Base-by-base conservation (phyloP, 2,888 invertebrate species). In the Agapostemon virescens region DNA sequence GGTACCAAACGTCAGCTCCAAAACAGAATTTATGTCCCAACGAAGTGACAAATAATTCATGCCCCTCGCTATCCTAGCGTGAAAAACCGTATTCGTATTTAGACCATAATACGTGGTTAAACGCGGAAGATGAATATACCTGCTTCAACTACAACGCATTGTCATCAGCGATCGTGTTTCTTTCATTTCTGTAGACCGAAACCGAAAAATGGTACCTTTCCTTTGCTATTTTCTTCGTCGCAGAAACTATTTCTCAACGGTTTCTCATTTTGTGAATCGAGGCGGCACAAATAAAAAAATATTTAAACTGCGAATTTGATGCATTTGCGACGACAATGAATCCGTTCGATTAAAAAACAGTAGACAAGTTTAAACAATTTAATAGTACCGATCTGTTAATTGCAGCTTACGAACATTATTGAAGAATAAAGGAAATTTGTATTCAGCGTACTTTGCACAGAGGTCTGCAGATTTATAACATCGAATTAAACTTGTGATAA, bases 21-120 rank as follows among this genome's bases (percentile, higher is more conserved):
- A 85, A 85, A 75, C 76, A 72, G 78, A 83, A 86, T 86, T 87
- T 85, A 87, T 84, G 79, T 63, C 42, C 74, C 63, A 61, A 58
- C 74, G 49, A 79, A 81, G 74, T 82, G 82, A 73, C 84, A 77
- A 79, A 84, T 85, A 87, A 86, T 87, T 85, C 82, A 84, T 74
- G 73, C 49, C n/a, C 30, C 30, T 55, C 17, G 63, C 26, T 7
- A 42, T 38, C 36, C 11, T 55, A 33, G 26, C 23, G 38, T 52
- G 77, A 79, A 77, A 83, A 79, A 61, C 26, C 55, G 33, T 13
- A n/a, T 49, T 63, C 64, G 49, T 42, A 76, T 75, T 73, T 70
- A 66, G 42, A 66, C 55, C 74, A 49, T 68, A 75, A 83, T 82
- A 67, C 42, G 52, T 63, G 55, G 71, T 72, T 66, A 61, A 73